Evolutionary conservation across 1,140 invertebrate species (phyloP).

Genomic region (Vanessa tameamea): DNA sequence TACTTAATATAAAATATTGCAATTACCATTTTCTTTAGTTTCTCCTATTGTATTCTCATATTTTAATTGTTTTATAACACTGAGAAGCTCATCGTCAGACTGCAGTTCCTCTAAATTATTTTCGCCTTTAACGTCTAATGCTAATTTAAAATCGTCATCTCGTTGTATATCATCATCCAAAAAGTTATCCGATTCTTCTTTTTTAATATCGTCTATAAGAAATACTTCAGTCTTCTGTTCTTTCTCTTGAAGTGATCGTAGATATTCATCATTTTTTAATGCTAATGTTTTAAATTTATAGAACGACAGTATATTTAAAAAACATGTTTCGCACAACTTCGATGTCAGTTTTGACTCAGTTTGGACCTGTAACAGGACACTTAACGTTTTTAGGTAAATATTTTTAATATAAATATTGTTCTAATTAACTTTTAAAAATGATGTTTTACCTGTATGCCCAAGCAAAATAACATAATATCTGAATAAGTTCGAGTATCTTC

Average conservation of each 20-base stretch:
- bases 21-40: conserved; percentile 54
- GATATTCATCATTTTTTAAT: conserved; percentile 55
- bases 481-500: conserved; percentile 43
- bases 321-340: conserved; percentile 60
- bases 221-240: conserved; percentile 34
- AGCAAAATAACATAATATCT: conserved; percentile 63
- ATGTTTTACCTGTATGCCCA: conserved; percentile 53
- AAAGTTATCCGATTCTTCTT: conserved; percentile 25
- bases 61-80: conserved; percentile 64
- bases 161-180: conserved; percentile 19
- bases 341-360: conserved; percentile 47
- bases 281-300: conserved; percentile 61
- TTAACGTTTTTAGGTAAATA: not conserved
- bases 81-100: conserved; percentile 62
- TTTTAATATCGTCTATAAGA: conserved; percentile 32
- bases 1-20: conserved; percentile 11
- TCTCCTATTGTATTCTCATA: conserved; percentile 48
- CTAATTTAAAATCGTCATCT: conserved; percentile 31
- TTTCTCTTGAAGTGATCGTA: conserved; percentile 31
- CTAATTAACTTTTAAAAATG: not conserved
- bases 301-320: conserved; percentile 54
- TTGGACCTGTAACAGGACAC: conserved; percentile 46
- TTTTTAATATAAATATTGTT: not conserved
- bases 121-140: conserved; percentile 44
- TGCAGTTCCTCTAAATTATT: conserved; percentile 36